These are phyloP conservation scores for Unio delphinus DNA, from an alignment of 2,888 invertebrate genomes.

Conservation along the genomic window DNA sequence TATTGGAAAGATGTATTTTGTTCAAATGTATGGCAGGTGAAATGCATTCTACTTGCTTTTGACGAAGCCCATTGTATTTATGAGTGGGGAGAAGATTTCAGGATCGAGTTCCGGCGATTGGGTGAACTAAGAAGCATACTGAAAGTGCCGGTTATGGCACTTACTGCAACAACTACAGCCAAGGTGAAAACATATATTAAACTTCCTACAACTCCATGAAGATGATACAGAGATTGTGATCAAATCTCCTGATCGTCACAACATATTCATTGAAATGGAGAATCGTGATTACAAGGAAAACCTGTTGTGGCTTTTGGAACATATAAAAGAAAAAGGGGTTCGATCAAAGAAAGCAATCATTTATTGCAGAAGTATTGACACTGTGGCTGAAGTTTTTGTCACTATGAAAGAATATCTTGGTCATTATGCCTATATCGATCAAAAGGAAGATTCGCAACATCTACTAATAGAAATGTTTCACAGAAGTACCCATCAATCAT, in stretches of 20 bases:
- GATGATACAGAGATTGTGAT: slow-evolving; percentile 13
- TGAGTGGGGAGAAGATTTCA: slow-evolving; percentile 31
- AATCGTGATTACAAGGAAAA: slow-evolving; percentile 1
- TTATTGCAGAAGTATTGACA: slow-evolving; percentile 29
- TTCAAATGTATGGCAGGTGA: slow-evolving; percentile 15
- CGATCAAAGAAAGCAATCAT: slow-evolving; percentile 22
- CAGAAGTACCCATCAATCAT: slow-evolving; percentile 20
- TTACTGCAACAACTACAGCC: slow-evolving; percentile 21
- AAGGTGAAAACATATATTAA: slow-evolving; percentile 18
- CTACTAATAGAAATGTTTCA: slow-evolving; percentile 33
- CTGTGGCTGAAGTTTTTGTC: slow-evolving; percentile 25
- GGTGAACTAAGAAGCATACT: slow-evolving; percentile 19
- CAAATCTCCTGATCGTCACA: slow-evolving; percentile 11
- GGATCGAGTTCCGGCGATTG: slow-evolving; percentile 21
- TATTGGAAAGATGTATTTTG: slow-evolving; percentile 23
- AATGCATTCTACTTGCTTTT: slow-evolving; percentile 14
- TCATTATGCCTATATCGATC: slow-evolving; percentile 15
- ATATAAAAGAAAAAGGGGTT: slow-evolving; percentile 13
- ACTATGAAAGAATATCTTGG: slow-evolving; percentile 20
- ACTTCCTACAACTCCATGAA: slow-evolving; percentile 12
- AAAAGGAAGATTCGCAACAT: slow-evolving; percentile 13
- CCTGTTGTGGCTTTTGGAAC: slow-evolving; percentile 17
- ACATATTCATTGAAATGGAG: slow-evolving; percentile 18
- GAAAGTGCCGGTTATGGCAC: slow-evolving; percentile 16
- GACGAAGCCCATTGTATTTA: slow-evolving; percentile 38